Evolutionary conservation across 2,888 invertebrate species (phyloP).

Genomic region (Teinopalpus imperialis): DNA sequence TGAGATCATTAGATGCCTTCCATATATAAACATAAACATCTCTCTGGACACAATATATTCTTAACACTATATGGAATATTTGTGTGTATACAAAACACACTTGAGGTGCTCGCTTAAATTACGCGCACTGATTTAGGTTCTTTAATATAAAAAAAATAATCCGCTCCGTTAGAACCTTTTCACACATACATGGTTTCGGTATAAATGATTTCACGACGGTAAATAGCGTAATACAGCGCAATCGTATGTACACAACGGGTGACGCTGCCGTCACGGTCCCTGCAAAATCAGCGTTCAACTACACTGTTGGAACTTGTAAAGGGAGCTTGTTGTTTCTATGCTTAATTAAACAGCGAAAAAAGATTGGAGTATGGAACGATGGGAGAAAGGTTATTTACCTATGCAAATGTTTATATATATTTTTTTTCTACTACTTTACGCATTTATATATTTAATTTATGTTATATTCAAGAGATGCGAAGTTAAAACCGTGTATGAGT

Average conservation of each 20-base stretch:
- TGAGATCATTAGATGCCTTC: slow-evolving; percentile 70
- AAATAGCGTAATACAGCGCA: not conserved
- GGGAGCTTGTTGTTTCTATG: not conserved
- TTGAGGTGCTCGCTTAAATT: not conserved
- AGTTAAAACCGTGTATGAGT: slow-evolving; percentile 9
- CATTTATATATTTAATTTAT: not conserved
- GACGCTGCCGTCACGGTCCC: not conserved
- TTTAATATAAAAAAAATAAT: not conserved
- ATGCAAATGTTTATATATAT: too few species aligned
- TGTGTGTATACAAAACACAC: not conserved
- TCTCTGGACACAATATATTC: slow-evolving; percentile 12
- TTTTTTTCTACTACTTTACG: too few species aligned
- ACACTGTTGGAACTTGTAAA: not conserved
- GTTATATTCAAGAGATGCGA: not conserved
- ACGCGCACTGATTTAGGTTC: not conserved
- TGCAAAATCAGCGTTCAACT: not conserved
- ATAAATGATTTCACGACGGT: not conserved
- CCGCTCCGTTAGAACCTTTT: slow-evolving; percentile 10
- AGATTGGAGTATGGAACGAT: too few species aligned
- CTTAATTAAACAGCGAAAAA: too few species aligned
- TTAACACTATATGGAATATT: slow-evolving; percentile 2
- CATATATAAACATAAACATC: slow-evolving; percentile 15
- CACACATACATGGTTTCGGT: slow-evolving; percentile 18
- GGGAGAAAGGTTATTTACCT: too few species aligned
- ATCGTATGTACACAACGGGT: slow-evolving; percentile 2